Base-by-base conservation (phyloP, 2,797 vertebrate genomes). In the Hemitrygon akajei region DNA sequence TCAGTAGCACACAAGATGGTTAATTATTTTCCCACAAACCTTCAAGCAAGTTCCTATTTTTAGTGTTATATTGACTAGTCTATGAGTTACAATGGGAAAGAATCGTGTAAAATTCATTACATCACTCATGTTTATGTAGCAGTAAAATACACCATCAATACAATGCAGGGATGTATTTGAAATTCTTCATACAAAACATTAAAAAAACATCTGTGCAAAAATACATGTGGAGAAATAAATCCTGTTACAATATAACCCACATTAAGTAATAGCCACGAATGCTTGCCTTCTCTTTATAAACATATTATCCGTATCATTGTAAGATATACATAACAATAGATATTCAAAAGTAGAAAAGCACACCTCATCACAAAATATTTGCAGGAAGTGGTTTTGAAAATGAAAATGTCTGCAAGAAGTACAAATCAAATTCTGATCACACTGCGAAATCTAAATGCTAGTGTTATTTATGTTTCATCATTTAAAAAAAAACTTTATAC, bases 151-250 rank as follows among this genome's bases (percentile, higher is more conserved):
- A 95, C 95, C 95, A 94, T 95, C 94, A 95, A 96, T 95, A 96
- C 96, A 97, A 96, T 73, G 96, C 95, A 96, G 95, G 96, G 95
- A 96, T 96, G 96, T 97, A 97, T 97, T 97, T 97, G 96, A 96
- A 97, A 94, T 96, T 96, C 96, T 96, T 96, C 96, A 96, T 97
- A 97, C 96, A 97, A 97, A 97, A 96, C 95, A 93, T 94, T 94
- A 96, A 95, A 96, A 95, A 96, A 95, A 94, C 95, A 96, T 96
- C 93, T 97, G 97, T 97, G 97, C 96, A 97, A 97, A 97, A 95
- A 95, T 94, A 94, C 95, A 94, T 95, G 95, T 96, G 96, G 96
- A 96, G 95, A 96, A 96, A 96, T 89, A 89, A 89, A 94, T 96
- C 96, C 94, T 95, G 95, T 96, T 95, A 96, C 96, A 96, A 96